phyloP scores from a whole-genome alignment of 1,140 invertebrate genomes.

The Apis laboriosa region DNA sequence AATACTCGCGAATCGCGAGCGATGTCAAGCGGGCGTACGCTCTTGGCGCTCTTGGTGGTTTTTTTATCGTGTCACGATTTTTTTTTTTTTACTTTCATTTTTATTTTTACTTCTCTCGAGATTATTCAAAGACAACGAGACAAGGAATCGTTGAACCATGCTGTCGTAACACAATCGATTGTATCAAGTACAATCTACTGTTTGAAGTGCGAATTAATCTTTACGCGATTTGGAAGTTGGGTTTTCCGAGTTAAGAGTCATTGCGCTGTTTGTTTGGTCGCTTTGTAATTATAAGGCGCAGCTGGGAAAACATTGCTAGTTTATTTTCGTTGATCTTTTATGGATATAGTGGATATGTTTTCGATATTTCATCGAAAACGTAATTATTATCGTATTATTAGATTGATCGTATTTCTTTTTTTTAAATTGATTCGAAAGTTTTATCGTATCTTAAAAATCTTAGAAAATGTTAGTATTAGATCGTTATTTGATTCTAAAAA shows the following conservation, averaged over 20 bases:
- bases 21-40: background rate
- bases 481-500: too few relatives aligned
- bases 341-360: too few relatives aligned
- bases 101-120: conserved; percentile 54
- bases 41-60: conserved; percentile 42
- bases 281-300: background rate
- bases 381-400: too few relatives aligned
- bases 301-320: background rate
- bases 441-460: too few relatives aligned
- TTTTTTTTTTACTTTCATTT: too few relatives aligned
- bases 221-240: background rate
- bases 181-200: background rate
- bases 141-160: conserved; percentile 62
- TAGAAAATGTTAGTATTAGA: too few relatives aligned
- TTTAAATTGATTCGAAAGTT: too few relatives aligned
- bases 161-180: conserved; percentile 2
- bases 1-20: background rate
- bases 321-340: background rate
- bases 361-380: too few relatives aligned
- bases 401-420: too few relatives aligned
- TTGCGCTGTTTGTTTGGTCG: background rate
- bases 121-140: conserved; percentile 77
- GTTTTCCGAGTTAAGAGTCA: background rate
- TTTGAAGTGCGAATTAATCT: background rate
- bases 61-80: conserved; percentile 58